A percentile compares a stretch with the other conserved stretches of the same genome.
phyloP scores from a whole-genome alignment of 92 coral and sea anemone species.

The Bergia puertoricense region DNA sequence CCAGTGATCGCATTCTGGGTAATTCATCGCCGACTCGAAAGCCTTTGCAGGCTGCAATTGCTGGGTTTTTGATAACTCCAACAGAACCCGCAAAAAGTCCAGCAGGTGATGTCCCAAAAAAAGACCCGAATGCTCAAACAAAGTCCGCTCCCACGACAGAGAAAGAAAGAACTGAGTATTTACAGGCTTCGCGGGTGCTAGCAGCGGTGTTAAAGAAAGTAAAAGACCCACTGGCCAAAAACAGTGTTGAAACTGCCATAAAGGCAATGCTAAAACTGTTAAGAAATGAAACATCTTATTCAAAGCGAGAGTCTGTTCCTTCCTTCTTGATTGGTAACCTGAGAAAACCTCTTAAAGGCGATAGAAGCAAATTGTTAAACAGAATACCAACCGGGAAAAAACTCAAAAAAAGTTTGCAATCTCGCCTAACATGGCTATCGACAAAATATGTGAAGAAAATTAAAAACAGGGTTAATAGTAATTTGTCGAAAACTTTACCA shows the following conservation, averaged over 20 bases:
- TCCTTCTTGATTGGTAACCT: not conserved
- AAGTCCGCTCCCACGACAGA: not conserved
- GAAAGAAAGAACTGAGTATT: slow-evolving; percentile 54
- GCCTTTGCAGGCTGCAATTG: slow-evolving; percentile 21
- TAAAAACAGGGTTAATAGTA: not conserved
- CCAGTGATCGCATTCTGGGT: slow-evolving; percentile 18
- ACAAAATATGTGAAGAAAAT: not conserved
- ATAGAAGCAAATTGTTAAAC: not conserved
- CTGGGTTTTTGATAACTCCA: slow-evolving; percentile 38
- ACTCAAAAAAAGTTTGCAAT: not conserved
- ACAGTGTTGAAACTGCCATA: slow-evolving; percentile 92
- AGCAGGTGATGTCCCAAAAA: slow-evolving; percentile 36
- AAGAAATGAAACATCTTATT: slow-evolving; percentile 43
- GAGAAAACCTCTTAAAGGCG: not conserved
- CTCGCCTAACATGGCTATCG: not conserved
- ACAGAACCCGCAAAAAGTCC: slow-evolving; percentile 27
- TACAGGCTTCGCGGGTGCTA: slow-evolving; percentile 83
- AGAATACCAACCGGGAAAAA: not conserved
- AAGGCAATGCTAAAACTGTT: slow-evolving; percentile 88
- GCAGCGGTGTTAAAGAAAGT: slow-evolving; percentile 88
- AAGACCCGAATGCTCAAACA: slow-evolving; percentile 28
- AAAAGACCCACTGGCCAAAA: slow-evolving; percentile 89
- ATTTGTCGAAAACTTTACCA: not conserved
- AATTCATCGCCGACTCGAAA: not conserved
- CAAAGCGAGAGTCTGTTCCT: slow-evolving; percentile 69